These are phyloP conservation scores for Mesoligia furuncula DNA, from an alignment of 2,888 invertebrate species.

Conservation along the genomic window DNA sequence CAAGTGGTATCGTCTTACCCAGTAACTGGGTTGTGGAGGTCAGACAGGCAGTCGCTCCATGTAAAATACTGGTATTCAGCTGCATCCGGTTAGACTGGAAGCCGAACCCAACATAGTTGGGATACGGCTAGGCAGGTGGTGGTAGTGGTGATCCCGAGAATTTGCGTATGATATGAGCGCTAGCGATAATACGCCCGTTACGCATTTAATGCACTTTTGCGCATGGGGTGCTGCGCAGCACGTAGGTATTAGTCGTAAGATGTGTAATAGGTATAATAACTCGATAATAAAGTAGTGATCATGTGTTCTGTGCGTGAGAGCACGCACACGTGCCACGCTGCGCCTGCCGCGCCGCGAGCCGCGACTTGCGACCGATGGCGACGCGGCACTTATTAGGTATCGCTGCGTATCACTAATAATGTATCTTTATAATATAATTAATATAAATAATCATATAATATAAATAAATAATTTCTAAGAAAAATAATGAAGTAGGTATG, in stretches of 20 bases:
- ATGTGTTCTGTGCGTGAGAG: slow-evolving; percentile 18
- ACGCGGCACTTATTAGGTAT: neutral
- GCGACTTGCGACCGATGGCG: neutral
- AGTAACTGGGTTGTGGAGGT: too few relatives aligned
- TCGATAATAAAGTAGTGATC: neutral
- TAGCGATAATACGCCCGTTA: too few relatives aligned
- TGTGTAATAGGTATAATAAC: neutral
- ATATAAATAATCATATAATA: slow-evolving; percentile 7
- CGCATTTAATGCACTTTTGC: neutral
- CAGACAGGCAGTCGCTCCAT: too few relatives aligned
- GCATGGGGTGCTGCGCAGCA: neutral
- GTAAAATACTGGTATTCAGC: too few relatives aligned
- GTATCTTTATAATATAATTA: neutral
- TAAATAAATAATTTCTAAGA: slow-evolving; percentile 3
- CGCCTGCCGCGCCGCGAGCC: neutral
- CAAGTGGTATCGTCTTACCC: too few relatives aligned
- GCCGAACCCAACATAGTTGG: too few relatives aligned
- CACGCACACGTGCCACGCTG: slow-evolving; percentile 22
- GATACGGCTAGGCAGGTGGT: too few relatives aligned
- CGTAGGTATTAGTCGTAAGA: neutral
- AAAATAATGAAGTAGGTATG: neutral
- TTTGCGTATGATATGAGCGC: neutral
- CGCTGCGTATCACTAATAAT: neutral
- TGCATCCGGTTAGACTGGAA: too few relatives aligned
- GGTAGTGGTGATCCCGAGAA: neutral